Base-by-base conservation (phyloP, 2,797 vertebrate genomes). In the Triplophysa bombifrons region DNA sequence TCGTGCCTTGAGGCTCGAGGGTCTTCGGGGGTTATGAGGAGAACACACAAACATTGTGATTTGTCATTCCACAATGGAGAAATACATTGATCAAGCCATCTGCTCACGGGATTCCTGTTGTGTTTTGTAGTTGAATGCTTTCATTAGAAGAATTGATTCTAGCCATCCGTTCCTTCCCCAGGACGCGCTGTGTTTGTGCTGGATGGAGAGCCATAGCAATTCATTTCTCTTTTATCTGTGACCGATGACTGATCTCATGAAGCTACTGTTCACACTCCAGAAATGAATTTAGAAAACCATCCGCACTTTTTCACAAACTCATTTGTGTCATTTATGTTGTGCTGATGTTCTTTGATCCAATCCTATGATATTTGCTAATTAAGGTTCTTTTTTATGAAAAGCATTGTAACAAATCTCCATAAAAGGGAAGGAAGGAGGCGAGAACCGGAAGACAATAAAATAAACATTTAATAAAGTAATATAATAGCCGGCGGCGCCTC, bases 91-190 rank as follows among this genome's bases (percentile, higher is more conserved):
- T 30, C 25, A 12, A 68, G 84, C 75, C 78, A 82, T 84, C 85
- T 80, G 81, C 58, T 84, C 85, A 71, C 78, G 64, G 74, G 87
- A 88, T 84, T 86, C 83, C 83, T 82, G 72, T 53, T 87, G 78
- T 86, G 85, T 81, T 88, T 90, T 86, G 85, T 78, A 73, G 76
- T 80, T 82, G 84, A 83, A 85, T 80, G 84, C 80, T 89, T 88
- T 89, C 85, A 89, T 91, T 90, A 89, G 85, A 80, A 76, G 46
- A 85, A 89, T 86, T 88, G 88, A 89, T 89, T 85, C 72, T 70
- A 79, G 78, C 58, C 83, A 9, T 20, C n/a, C 17, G 3, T 73
- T 60, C 79, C 88, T 80, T 88, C 80, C 77, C 72, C 79, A 72
- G 80, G 80, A 79, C 84, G 86, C 81, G 77, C 68, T 68, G 20